Base-by-base conservation (phyloP, 2,113 vertebrate species). In the Lota lota region DNA sequence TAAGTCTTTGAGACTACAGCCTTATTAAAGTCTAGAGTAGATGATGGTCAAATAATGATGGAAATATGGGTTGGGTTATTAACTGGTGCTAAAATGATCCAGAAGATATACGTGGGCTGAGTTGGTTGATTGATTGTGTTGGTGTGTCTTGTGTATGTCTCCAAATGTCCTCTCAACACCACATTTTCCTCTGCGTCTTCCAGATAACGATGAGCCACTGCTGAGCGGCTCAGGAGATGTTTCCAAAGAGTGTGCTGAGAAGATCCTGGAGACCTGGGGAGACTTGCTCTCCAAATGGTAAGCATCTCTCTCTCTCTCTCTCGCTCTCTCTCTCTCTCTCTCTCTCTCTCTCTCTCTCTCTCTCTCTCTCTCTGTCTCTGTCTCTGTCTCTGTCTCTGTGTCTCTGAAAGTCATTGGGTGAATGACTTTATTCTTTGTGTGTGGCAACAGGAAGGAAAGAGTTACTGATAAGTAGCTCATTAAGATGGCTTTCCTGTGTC, bases 241-340 rank as follows among this genome's bases (percentile, higher is more conserved):
- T 79, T 99, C 97, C 79, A 99, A 99, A 89, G 97, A 99, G 89
- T 99, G 97, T 77, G 97, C 94, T 4, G 97, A 97, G 90, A 99
- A 99, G 90, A 99, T 98, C 79, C 93, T 99, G 72, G 97, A 99
- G 90, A 99, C 97, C 0, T 99, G 97, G 97, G 97, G 97, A 87
- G 97, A 99, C 70, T 91, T 99, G 64, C 86, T 99, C 70, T 95
- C 97, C 74, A 99, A 97, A 85, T 99, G 97, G 97, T 99, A 88
- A 93, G 95, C 21, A 17, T 47, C 40, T 47, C 40, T 47, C 40
- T 47, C 40, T 47, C 40, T 11, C 40, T 14, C 40, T 47, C 40
- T 12, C 40, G 5, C 3, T 40, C 36, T 40, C 36, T 40, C 1
- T 47, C 28, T 33, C 28, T 33, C 28, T 33, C 3, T 33, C 28